A percentile compares a stretch with the other conserved stretches of the same genome.
Conservation (phyloP, 2,888 invertebrate genomes). For the Pandemis corylana region DNA sequence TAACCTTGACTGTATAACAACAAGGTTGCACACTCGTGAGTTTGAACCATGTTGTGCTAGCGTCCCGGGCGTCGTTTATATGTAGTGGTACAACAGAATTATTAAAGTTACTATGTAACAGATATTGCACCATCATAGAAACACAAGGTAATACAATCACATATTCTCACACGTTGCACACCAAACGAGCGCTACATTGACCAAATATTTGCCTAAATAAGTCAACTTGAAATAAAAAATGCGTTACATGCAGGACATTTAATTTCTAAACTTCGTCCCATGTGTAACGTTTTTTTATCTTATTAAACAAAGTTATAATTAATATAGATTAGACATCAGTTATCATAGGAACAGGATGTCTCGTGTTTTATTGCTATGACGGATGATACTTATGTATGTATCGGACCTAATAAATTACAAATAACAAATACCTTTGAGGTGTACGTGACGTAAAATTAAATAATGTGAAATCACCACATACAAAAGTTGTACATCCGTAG, state of each 20-base stretch:
- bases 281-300: not conserved
- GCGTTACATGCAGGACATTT: not conserved
- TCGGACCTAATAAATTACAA: not conserved
- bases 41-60: not conserved
- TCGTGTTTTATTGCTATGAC: not conserved
- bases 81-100: not conserved
- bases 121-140: not conserved
- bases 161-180: not conserved
- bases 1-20: too few relatives aligned
- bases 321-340: not conserved
- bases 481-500: not conserved
- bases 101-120: constrained; percentile 3
- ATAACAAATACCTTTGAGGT: constrained; percentile 1
- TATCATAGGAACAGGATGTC: not conserved
- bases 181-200: not conserved
- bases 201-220: not conserved
- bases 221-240: not conserved
- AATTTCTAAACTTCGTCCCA: not conserved
- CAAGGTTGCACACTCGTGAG: too few relatives aligned
- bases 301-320: not conserved
- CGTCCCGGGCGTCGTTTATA: not conserved
- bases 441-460: not conserved
- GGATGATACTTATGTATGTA: not conserved
- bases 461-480: not conserved
- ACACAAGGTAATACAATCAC: not conserved